A percentile compares a stretch with the other conserved stretches of the same genome.
Conservation (phyloP, 1,140 invertebrate species). For the Apis laboriosa region DNA sequence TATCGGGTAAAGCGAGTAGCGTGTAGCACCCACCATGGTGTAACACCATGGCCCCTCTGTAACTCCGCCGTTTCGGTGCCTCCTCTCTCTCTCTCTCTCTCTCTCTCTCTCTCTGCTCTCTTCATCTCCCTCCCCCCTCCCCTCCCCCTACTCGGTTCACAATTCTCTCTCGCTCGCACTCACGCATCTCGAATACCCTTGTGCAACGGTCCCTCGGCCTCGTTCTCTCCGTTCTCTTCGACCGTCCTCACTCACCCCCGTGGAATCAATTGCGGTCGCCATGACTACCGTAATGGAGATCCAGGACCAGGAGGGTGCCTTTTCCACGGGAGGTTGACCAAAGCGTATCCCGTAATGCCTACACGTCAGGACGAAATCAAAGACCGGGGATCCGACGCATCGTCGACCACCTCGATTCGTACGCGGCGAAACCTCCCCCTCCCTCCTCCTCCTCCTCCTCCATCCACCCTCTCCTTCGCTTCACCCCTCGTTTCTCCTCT, state of each 20-base stretch:
- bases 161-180: constrained; percentile 34
- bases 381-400: constrained; percentile 68
- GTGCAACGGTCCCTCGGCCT: constrained; percentile 53
- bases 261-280: constrained; percentile 80
- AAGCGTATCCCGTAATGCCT: constrained; percentile 71
- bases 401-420: constrained; percentile 52
- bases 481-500: constrained; percentile 26
- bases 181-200: constrained; percentile 55
- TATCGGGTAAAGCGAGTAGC: constrained; percentile 76
- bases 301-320: constrained; percentile 75
- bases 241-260: constrained; percentile 61
- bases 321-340: constrained; percentile 78
- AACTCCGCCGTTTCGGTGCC: constrained; percentile 39
- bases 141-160: constrained; percentile 17
- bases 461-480: neutral
- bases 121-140: constrained; percentile 10
- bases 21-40: constrained; percentile 68
- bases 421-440: constrained; percentile 2
- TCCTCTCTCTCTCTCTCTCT: constrained; percentile 1
- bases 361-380: constrained; percentile 75
- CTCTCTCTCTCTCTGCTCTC: constrained; percentile 30
- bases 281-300: constrained; percentile 80
- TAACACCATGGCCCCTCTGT: constrained; percentile 71
- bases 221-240: constrained; percentile 61
- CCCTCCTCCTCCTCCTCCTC: neutral